These are phyloP conservation scores for Orientallactaga bullata DNA, from an alignment of 2,113 vertebrate genomes.

Conservation along the genomic window DNA sequence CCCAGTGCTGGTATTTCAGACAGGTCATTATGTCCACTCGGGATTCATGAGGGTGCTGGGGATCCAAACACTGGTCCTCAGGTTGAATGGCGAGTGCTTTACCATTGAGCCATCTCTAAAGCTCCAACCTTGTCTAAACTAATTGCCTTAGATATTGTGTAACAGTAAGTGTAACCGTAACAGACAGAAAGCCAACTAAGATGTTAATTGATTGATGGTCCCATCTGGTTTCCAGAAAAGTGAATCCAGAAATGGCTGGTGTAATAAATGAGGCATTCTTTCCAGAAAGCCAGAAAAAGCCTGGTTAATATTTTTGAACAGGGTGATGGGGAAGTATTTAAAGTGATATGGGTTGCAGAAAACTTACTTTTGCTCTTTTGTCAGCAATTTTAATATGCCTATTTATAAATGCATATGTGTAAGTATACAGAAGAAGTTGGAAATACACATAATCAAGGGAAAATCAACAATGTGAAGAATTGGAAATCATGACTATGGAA, in stretches of 20 bases:
- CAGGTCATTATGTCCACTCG: neutral
- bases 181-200: neutral
- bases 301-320: neutral
- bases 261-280: conserved; percentile 7
- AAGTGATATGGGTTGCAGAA: neutral
- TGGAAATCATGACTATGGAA: neutral
- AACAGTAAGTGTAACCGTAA: no score
- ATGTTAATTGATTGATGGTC: neutral
- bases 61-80: neutral
- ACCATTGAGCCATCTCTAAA: neutral
- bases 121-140: neutral
- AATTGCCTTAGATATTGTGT: neutral
- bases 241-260: neutral
- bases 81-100: no score
- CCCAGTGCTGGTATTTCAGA: neutral
- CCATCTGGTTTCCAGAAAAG: neutral
- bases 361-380: neutral
- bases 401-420: neutral
- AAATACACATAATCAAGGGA: neutral
- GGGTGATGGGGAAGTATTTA: neutral
- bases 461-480: neutral
- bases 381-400: neutral
- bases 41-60: neutral
- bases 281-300: neutral
- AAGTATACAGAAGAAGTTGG: neutral